Base-by-base conservation (phyloP, 2,113 vertebrate genomes). In the Larimichthys polyactis region DNA sequence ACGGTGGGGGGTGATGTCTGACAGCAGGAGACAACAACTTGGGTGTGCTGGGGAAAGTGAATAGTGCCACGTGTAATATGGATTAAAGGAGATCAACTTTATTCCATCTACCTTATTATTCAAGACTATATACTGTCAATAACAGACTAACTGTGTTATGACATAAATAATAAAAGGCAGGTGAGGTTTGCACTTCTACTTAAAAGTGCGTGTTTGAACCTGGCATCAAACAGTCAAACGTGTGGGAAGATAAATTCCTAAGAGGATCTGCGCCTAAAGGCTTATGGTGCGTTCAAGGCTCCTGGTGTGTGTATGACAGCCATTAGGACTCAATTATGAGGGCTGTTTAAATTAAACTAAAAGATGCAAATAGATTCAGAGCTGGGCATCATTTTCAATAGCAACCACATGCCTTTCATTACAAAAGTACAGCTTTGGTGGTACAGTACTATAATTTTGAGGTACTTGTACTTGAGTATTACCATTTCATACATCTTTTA, bases 31-130 rank as follows among this genome's bases (percentile, higher is more conserved):
- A 12, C 4, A 9, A 32, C 22, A 9, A 10, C 0, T 5, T 5
- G 6, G 6, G 14, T 17, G 10, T 2, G 16, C 15, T 16, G 12
- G 20, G 11, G 14, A 20, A 49, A n/a, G 19, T 54, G 4, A 46
- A 22, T 17, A 22, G 29, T 60, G 60, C 71, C 76, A 72, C 62
- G 71, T 82, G 70, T 75, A 52, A 14, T 15, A 12, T 12, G 16
- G 52, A 49, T 67, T 8, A 57, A 22, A 52, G 20, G 7, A 32
- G 16, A 62, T 70, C 1, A 54, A 19, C 14, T 14, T 43, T 27
- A 52, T 54, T 55, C 6, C 6, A 27, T 43, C 9, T 24, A 11
- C 4, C 1, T 24, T 17, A 15, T 7, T n/a, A 16, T 48, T 46
- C 46, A 29, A 29, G 22, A 44, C 4, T 2, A 36, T 54, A 20